Percentiles rank a stretch among this genome's conserved stretches.
These are phyloP conservation scores for Agapornis canus DNA, from an alignment of 2,797 vertebrate genomes.

Conservation along the genomic window DNA sequence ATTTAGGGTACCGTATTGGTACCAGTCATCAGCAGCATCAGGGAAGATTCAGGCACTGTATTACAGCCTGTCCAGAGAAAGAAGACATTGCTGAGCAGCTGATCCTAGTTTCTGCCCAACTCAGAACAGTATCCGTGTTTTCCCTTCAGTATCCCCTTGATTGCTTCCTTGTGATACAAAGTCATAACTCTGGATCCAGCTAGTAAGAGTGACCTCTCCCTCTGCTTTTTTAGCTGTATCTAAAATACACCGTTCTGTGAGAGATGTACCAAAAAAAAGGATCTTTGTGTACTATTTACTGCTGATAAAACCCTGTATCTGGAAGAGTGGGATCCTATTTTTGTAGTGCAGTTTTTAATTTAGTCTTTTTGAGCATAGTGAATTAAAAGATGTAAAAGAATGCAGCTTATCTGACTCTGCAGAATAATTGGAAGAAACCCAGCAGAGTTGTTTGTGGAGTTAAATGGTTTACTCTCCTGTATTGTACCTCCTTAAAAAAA, in stretches of 20 bases:
- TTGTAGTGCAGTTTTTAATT: not conserved
- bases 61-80: not conserved
- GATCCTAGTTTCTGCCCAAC: not conserved
- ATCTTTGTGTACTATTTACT: not conserved
- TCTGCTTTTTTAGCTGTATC: not conserved
- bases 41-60: not conserved
- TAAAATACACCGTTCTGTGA: not conserved
- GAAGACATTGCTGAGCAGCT: accelerated
- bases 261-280: not conserved
- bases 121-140: not conserved
- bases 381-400: not conserved
- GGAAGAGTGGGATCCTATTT: not conserved
- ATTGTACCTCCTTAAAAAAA: not conserved
- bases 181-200: accelerated
- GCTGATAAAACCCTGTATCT: not conserved
- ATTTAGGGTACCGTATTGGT: not conserved
- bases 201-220: not conserved
- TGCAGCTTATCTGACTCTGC: not conserved
- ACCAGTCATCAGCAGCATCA: not conserved
- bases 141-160: not conserved
- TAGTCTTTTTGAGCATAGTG: not conserved
- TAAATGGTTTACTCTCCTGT: not conserved
- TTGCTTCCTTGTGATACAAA: not conserved
- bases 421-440: not conserved
- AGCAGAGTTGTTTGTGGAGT: not conserved